Evolutionary conservation across 1,140 invertebrate genomes (phyloP).

Genomic region (Solenopsis fugax): DNA sequence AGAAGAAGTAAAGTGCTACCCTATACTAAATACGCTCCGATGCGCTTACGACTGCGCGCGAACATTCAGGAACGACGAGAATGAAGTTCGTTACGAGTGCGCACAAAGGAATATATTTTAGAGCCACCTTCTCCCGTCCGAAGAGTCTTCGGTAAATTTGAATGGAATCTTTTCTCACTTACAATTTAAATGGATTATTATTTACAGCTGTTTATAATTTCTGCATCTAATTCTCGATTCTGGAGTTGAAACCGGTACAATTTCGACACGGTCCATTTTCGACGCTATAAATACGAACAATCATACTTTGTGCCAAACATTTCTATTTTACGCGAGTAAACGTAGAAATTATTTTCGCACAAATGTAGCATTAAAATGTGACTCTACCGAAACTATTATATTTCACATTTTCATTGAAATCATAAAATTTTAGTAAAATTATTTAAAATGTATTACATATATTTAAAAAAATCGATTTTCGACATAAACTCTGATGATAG

Average conservation of each 20-base stretch:
- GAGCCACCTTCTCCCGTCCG: neutral
- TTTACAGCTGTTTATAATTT: slow-evolving; percentile 6
- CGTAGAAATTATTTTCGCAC: slow-evolving; percentile 11
- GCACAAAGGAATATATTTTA: neutral
- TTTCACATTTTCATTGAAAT: neutral
- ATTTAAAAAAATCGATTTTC: neutral
- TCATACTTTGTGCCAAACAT: neutral
- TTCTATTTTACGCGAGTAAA: neutral
- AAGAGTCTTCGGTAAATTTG: neutral
- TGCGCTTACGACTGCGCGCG: neutral
- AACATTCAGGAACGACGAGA: neutral
- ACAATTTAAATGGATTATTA: neutral
- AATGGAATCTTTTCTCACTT: neutral
- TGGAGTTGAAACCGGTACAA: slow-evolving; percentile 12
- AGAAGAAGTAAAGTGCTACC: slow-evolving; percentile 10
- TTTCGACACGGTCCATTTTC: slow-evolving; percentile 1
- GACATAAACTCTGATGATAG: neutral
- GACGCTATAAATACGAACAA: slow-evolving; percentile 20
- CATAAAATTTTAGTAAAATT: neutral
- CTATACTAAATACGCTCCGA: neutral
- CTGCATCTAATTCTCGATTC: neutral
- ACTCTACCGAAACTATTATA: neutral
- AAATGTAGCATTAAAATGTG: slow-evolving; percentile 5
- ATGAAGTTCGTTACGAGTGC: neutral
- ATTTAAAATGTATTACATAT: neutral